Conservation (phyloP, 2,113 vertebrate genomes). For the Scomber scombrus region DNA sequence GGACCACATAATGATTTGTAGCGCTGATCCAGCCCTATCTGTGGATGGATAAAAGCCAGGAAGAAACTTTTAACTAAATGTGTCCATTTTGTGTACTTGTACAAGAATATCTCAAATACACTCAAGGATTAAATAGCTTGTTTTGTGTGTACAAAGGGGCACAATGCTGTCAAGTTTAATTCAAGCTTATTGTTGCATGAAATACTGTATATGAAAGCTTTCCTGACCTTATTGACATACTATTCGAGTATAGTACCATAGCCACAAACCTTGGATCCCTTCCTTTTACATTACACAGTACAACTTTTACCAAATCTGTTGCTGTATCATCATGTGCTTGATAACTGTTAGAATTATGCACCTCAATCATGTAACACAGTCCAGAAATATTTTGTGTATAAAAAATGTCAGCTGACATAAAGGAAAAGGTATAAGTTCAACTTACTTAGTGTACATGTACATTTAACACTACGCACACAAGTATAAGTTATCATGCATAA, state of each 20-base stretch:
- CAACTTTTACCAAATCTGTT: neutral
- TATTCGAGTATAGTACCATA: neutral
- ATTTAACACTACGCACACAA: neutral
- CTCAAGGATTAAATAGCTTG: conserved; percentile 2
- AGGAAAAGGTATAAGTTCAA: neutral
- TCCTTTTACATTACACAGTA: neutral
- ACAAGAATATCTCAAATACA: neutral
- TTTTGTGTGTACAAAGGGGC: neutral
- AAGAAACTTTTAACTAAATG: neutral
- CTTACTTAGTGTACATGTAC: neutral
- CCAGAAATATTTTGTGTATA: conserved; percentile 8
- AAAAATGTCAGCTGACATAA: neutral
- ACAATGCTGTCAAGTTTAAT: conserved; percentile 11
- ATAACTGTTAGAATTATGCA: neutral
- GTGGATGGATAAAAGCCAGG: conserved; percentile 36
- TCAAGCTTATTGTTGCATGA: neutral
- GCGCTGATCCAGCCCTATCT: conserved; percentile 21
- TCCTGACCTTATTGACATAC: neutral
- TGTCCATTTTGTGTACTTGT: neutral
- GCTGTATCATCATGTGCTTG: neutral
- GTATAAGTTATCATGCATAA: conserved; percentile 3
- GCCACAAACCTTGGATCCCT: neutral
- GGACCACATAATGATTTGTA: conserved; percentile 11
- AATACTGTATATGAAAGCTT: conserved; percentile 16
- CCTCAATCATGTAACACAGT: no score